Percentiles rank a stretch among this genome's conserved stretches.
phyloP scores from a whole-genome alignment of 2,113 vertebrate species.

The Passer domesticus region DNA sequence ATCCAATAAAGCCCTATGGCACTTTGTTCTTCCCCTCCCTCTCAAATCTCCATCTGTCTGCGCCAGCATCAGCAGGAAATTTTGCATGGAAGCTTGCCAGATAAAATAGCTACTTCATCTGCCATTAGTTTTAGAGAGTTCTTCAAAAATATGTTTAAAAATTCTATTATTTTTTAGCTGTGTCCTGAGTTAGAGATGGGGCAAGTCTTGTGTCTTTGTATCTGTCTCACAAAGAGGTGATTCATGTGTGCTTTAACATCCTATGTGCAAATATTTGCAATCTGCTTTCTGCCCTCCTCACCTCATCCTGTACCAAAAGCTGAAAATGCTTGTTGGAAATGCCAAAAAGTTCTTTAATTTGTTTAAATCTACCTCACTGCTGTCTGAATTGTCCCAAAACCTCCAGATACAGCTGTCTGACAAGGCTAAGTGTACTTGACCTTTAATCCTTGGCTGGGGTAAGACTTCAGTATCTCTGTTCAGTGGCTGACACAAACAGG shows the following conservation, averaged over 20 bases:
- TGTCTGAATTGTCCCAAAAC: background rate
- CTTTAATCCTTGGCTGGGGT: background rate
- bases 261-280: background rate
- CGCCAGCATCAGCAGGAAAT: constrained; percentile 39
- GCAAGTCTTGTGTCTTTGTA: background rate
- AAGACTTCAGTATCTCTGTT: accelerated
- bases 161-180: background rate
- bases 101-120: constrained; percentile 50
- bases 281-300: background rate
- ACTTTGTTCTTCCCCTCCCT: background rate
- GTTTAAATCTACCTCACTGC: background rate
- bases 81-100: constrained; percentile 50
- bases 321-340: background rate
- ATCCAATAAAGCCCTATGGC: background rate
- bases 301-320: background rate
- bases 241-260: background rate
- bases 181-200: background rate
- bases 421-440: background rate
- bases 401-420: background rate
- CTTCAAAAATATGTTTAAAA: background rate
- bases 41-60: constrained; percentile 38
- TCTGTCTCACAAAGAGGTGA: background rate
- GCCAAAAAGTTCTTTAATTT: background rate
- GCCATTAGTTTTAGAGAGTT: constrained; percentile 8
- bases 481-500: background rate